Evolutionary conservation across 2,113 vertebrate species (phyloP).

Genomic region (Pycnonotus jocosus): DNA sequence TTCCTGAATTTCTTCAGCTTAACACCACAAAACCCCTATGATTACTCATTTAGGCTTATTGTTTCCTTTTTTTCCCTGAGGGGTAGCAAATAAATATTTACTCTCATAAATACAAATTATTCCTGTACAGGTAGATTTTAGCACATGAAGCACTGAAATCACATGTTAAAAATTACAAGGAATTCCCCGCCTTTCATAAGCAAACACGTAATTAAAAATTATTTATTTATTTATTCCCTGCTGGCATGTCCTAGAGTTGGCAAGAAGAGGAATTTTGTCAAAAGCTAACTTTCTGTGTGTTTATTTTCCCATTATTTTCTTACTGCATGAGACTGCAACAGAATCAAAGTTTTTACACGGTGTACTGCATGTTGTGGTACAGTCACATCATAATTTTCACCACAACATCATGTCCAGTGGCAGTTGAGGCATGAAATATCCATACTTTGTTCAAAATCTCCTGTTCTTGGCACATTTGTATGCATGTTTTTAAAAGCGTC

Average conservation of each 20-base stretch:
- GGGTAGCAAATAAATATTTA: neutral
- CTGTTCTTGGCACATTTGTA: neutral
- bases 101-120: neutral
- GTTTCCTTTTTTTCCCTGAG: neutral
- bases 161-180: neutral
- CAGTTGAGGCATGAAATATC: neutral
- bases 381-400: neutral
- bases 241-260: neutral
- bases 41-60: neutral
- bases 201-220: neutral
- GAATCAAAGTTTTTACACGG: neutral
- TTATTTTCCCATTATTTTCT: neutral
- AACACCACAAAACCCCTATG: neutral
- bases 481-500: neutral
- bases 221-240: neutral
- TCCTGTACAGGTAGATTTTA: neutral
- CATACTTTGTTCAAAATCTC: neutral
- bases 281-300: neutral
- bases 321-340: neutral
- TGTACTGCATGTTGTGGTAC: neutral
- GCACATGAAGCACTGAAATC: neutral
- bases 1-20: slow-evolving; percentile 16
- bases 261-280: neutral
- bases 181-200: neutral
- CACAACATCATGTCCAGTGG: neutral